Evolutionary conservation across 2,113 vertebrate species (phyloP), one percentile per base, ranked within the genome.

Genomic region (Triplophysa siluroides): DNA sequence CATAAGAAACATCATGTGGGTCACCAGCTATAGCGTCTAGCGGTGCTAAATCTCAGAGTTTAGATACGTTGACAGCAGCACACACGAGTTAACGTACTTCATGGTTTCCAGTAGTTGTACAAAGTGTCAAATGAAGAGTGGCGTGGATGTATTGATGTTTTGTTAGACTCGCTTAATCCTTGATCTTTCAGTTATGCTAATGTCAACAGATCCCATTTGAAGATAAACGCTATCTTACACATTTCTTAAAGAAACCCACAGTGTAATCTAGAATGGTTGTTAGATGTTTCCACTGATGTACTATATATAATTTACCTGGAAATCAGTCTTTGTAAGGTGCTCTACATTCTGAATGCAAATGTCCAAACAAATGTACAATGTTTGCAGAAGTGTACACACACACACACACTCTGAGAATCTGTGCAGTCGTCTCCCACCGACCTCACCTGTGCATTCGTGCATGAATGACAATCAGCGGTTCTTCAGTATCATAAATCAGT

Each of bases 381-480:
- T 4, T 3, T 29, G 33, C 33, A 38, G 33, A 38, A 7, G 33
- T 38, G 33, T 38, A 38, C 33, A 45, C 26, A 38, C 50, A 56
- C 12, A 23, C 38, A 9, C 41, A 47, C 43, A 24, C 66, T 47
- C 7, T 19, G 23, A 29, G 23, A 26, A 50, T 56, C 29, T 54
- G 24, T 54, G 24, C 24, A 33, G 10, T 54, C 24, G 10, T 38
- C 33, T 33, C 11, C 67, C 24, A 72, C 5, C 50, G 1, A 21
- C 19, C 50, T 38, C 18, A 38, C 19, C 56, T 63, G 29, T 21
- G 38, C 8, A 16, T 60, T 52, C 45, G 14, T 26, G 23, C 73
- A 41, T 76, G 45, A 76, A 81, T 63, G 29, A 56, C 73, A 50
- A 70, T 70, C 67, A 52, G 23, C 52, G 24, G 9, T 3, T 54